These are phyloP conservation scores for Fragum whitleyi DNA, from an alignment of 2,888 invertebrate genomes.

Conservation along the genomic window DNA sequence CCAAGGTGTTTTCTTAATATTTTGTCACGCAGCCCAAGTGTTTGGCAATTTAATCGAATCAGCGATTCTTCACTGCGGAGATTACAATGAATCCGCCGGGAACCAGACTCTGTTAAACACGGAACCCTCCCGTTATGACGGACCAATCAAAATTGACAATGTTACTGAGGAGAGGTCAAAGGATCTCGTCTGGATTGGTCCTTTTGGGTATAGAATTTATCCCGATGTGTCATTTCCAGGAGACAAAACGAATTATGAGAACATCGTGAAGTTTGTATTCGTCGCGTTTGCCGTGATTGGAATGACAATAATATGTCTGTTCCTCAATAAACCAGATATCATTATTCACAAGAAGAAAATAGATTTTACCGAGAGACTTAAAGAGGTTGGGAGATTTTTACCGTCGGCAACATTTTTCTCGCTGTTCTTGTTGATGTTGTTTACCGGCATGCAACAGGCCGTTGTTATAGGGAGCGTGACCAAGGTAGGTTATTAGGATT, in stretches of 20 bases:
- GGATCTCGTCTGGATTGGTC: conserved; percentile 62
- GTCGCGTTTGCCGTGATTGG: conserved; percentile 76
- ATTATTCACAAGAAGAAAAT: conserved; percentile 73
- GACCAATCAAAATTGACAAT: conserved; percentile 54
- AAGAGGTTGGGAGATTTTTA: conserved; percentile 68
- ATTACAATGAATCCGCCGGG: conserved; percentile 26
- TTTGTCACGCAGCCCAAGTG: conserved; percentile 79
- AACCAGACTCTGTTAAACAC: conserved; percentile 43
- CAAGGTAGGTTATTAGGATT: conserved; percentile 73
- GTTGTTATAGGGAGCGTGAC: conserved; percentile 78
- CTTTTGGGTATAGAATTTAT: conserved; percentile 63
- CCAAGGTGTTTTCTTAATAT: conserved; percentile 78
- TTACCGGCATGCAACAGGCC: conserved; percentile 79
- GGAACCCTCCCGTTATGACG: conserved; percentile 30
- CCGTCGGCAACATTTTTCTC: conserved; percentile 71
- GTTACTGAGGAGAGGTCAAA: conserved; percentile 41
- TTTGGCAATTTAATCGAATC: conserved; percentile 78
- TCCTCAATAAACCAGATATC: conserved; percentile 79
- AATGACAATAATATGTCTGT: conserved; percentile 76
- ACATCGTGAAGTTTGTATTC: conserved; percentile 76
- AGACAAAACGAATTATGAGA: conserved; percentile 70
- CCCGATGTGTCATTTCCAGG: conserved; percentile 48
- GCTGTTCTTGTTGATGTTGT: conserved; percentile 73
- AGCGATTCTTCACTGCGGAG: conserved; percentile 71
- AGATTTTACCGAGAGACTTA: conserved; percentile 69